Base-by-base conservation (phyloP, 2,888 invertebrate species). In the Spodoptera picta region DNA sequence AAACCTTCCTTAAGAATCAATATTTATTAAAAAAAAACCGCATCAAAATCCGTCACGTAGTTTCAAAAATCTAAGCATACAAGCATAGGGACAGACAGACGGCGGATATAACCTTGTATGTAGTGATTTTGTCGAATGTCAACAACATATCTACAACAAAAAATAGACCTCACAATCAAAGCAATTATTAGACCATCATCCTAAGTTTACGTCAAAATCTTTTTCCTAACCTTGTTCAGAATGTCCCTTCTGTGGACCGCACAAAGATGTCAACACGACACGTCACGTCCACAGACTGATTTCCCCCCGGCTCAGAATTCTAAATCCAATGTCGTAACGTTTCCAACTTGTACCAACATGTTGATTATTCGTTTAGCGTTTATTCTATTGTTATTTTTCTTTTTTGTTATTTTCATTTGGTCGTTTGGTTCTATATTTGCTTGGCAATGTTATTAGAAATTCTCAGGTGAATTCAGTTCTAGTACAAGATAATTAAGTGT, bases 271-370 rank as follows among this genome's bases (percentile, higher is more conserved):
- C 48, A 9, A 42, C 41, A n/a, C 49, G 58, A 72, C 68, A 65
- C 51, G 55, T 69, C 71, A 71, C 77, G 75, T 70, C 31, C 60
- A n/a, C 51, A 11, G 59, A n/a, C 47, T 76, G 77, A 76, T 80
- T 82, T 81, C 81, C 80, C 79, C 67, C 56, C 54, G 71, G 73
- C 56, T 70, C 60, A 47, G 65, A 75, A 73, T 73, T 68, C 68
- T 65, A 65, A 80, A 79, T 82, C 76, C 72, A 80, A 85, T 80
- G 73, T 68, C 69, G 62, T 66, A 66, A 60, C 62, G 65, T 65
- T 70, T 64, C 57, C 64, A 69, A 68, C 56, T 75, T 80, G 68
- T 61, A 54, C 54, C 60, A 63, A 72, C 65, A 47, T 70, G 68
- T 62, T 71, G 69, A 73, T 73, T 71, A 69, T 76, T 73, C 66